phyloP scores from a whole-genome alignment of 1,140 invertebrate species.

The Drosophila bocki region DNA sequence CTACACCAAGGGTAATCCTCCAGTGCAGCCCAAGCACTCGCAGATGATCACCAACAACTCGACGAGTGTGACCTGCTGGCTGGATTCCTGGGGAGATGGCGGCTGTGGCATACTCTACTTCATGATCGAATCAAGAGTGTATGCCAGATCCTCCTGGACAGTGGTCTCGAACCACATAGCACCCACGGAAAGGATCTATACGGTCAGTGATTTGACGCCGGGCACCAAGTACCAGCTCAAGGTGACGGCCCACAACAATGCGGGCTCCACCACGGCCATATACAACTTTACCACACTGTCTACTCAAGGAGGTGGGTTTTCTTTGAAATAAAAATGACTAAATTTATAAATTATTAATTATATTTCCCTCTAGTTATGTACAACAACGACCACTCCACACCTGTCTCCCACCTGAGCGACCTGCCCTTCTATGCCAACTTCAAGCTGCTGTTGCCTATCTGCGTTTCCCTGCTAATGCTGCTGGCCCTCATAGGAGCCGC shows the following conservation, averaged over 20 bases:
- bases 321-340: background rate
- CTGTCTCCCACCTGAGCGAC: constrained; percentile 87
- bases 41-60: constrained; percentile 95
- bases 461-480: constrained; percentile 89
- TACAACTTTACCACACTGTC: constrained; percentile 95
- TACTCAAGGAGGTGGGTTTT: constrained; percentile 88
- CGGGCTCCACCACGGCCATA: constrained; percentile 94
- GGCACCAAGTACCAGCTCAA: constrained; percentile 94
- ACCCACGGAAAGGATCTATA: constrained; percentile 91
- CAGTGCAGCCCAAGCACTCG: constrained; percentile 92
- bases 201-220: constrained; percentile 91
- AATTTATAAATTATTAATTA: background rate
- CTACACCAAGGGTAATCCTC: constrained; percentile 92
- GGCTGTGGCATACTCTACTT: constrained; percentile 96
- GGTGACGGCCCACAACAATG: constrained; percentile 96
- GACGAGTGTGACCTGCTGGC: constrained; percentile 94
- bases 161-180: constrained; percentile 92
- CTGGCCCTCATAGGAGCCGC: constrained; percentile 88
- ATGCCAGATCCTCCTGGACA: constrained; percentile 87
- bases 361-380: constrained; percentile 74
- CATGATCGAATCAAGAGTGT: constrained; percentile 89
- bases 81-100: constrained; percentile 95
- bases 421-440: constrained; percentile 90
- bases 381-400: constrained; percentile 87
- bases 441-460: constrained; percentile 89